Base-by-base conservation (phyloP, 30 jellyfish, hydroid and myxozoan species). In the Mastigias papua region DNA sequence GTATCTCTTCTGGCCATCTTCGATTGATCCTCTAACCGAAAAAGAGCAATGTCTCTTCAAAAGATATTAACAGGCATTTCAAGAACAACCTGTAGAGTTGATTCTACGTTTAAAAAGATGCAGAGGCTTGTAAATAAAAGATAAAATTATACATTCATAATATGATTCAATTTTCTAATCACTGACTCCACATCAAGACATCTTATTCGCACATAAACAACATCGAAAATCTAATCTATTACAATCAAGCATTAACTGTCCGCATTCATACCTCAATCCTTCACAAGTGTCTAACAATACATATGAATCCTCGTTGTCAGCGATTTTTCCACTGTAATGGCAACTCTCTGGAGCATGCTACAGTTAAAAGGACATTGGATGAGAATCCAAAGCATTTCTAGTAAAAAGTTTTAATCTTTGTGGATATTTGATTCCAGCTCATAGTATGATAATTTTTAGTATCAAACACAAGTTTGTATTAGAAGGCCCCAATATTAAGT, bases 291-390 rank as follows among this genome's bases (percentile, higher is more conserved):
- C 76, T 16, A 83, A 19, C 5, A 83, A 61, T 32, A 83, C 92
- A 30, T 69, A 48, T 5, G 92, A 83, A 26, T 69, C 80, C 76
- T 83, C 69, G 13, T 69, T 83, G 48, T 72, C 64, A 1, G 80
- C 70, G 8, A 83, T 50, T 70, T 83, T 69, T 5, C 92, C 92
- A 34, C 76, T 63, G 80, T 83, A 83, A 58, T 27, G 70, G 29
- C 92, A 83, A 22, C 86, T 50, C 19, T 69, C 86, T 15, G 92
- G 92, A 1, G 86, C 17, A 83, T 69, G 78, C 92, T 83, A 65
- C 33, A 83, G 17, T 7, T 19, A 21, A 21, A 54, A 5, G 25
- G 67, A 54, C 9, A 21, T 54, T 6, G 9, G 3, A 25, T 54
- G 67, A 54, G 54, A 15, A 8, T 42, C 54, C 13, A 42, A 8